These are phyloP conservation scores for Babylonia areolata DNA, from an alignment of 1,140 invertebrate genomes.

Conservation along the genomic window DNA sequence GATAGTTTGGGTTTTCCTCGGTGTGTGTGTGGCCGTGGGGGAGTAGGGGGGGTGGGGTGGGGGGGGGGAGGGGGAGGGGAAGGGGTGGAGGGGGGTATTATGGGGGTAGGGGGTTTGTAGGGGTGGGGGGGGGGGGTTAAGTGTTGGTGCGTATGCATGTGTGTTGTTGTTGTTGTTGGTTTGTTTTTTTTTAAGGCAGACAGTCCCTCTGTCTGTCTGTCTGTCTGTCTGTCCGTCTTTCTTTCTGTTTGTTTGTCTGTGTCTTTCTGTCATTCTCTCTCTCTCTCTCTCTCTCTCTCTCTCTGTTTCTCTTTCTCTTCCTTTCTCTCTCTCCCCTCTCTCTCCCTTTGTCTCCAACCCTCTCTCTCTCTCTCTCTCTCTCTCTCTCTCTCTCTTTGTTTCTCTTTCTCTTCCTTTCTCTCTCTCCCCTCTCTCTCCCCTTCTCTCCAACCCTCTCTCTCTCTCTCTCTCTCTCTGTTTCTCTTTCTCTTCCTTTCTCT, in stretches of 20 bases:
- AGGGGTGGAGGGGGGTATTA: no score
- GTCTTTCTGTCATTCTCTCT: neutral
- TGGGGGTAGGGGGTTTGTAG: no score
- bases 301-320: neutral
- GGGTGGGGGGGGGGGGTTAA: no score
- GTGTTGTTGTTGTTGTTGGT: no score
- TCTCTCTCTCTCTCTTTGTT: neutral
- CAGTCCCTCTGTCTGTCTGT: neutral
- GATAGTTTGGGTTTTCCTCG: no score
- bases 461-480: neutral
- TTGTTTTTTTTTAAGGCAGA: no score
- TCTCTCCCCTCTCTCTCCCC: no score
- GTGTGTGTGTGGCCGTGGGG: no score
- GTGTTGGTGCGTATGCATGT: no score
- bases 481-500: neutral
- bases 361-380: constrained; percentile 10
- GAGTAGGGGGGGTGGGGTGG: no score
- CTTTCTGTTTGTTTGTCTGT: neutral
- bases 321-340: neutral
- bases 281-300: neutral
- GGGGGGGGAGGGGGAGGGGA: no score
- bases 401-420: no score
- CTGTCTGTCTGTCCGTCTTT: neutral
- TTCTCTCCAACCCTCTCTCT: neutral
- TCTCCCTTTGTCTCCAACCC: neutral